Base-by-base conservation (phyloP, 2,113 vertebrate species). In the Cercopithecus mona region DNA sequence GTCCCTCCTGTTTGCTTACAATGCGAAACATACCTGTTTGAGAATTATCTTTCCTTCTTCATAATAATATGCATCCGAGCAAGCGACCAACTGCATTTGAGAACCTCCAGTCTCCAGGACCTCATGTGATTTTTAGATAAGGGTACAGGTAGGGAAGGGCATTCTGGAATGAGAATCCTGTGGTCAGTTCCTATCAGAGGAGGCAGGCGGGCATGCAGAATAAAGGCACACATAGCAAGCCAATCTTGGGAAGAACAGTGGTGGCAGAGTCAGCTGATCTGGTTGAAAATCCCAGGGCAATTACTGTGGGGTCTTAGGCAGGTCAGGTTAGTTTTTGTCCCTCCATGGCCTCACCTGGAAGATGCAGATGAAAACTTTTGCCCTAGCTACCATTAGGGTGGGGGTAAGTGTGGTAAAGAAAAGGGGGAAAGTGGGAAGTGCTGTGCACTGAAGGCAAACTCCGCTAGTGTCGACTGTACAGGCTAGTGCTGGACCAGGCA, bases 21-120 rank as follows among this genome's bases (percentile, higher is more conserved):
- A 5, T 45, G 55, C 32, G 14, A n/a, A 57, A 43, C 76, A 12
- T 59, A 40, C 27, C 8, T 61, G n/a, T 82, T 59, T 92, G 70
- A 92, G 22, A 82, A 84, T 59, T 55, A 82, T 66, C 55, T 79
- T 70, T 81, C 38, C 22, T 45, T 96, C 70, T 92, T 87, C 6
- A 52, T 40, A 85, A 88, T 23, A 35, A 75, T 48, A 48, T 7
- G 18, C 59, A 2, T 50, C 59, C 22, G 20, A 43, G 59, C 66
- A 78, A 78, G 64, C 45, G 66, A n/a, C 6, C 16, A 12, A 43
- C 35, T 83, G 45, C 3, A 64, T 72, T 40, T 3, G 8, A 92
- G 48, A 9, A 59, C 35, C 22, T 76, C 17, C 76, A 32, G 8
- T 72, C 50, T 45, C 38, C 6, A 61, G 45, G 20, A 16, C 43